Evolutionary conservation across 2,797 vertebrate species (phyloP), one percentile per base, ranked within the genome.

Genomic region (Sorex maritimensis): DNA sequence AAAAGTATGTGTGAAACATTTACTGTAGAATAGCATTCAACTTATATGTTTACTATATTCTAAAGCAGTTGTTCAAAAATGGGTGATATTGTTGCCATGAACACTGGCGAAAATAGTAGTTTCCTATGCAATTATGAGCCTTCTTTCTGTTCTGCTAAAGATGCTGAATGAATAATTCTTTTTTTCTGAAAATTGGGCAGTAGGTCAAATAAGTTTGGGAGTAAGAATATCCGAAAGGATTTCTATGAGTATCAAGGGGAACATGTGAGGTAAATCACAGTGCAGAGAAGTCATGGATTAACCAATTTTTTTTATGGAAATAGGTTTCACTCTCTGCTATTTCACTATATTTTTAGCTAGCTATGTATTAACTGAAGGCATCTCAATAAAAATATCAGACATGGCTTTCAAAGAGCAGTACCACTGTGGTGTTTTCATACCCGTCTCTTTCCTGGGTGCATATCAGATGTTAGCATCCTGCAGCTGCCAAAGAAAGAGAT

Each of bases 321-420:
- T 26, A 69, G 65, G 69, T 94, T 92, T 95, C 63, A 89, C 6
- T 81, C 17, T 52, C 17, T 46, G 49, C 30, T 58, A 49, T 63
- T 17, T 84, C 44, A 26, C 23, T 67, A 82, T 46, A 95, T 52
- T 94, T 96, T 90, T 93, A 95, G 44, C 55, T 94, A 3, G n/a
- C 38, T 58, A 3, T 28, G 2, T 81, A 95, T 17, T 74, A 93
- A 58, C 34, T 82, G 6, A 28, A 0, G 30, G 71, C 80, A 68
- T 86, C 69, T 94, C 67, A 94, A 77, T 26, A 80, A 94, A 95
- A 80, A 49, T 2, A 91, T n/a, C 88, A 93, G 58, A 44, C 10
- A 2, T 24, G 30, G 46, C 69, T 77, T 81, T 95, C 93, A 81
- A 80, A 91, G 79, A 2, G 8, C 90, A 94, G 86, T 92, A 81